Evolutionary conservation across 1,140 invertebrate species (phyloP), one percentile per base, ranked within the genome.

Genomic region (Micrasema minimum): DNA sequence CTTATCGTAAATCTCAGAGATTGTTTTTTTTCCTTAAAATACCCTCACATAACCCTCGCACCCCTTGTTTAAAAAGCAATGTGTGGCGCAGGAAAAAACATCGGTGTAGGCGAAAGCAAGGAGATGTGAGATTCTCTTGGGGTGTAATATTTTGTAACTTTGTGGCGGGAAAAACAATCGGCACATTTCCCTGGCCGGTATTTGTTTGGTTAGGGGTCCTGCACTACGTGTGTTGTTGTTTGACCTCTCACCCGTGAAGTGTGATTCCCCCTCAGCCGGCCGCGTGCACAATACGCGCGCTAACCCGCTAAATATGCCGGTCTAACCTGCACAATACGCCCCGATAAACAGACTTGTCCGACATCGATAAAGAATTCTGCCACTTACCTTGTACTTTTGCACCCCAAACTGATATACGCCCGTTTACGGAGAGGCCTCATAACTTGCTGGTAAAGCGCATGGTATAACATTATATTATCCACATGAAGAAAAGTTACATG

Each of bases 101-200:
- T 31, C 26, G 2, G 2, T 7, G 26, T 31, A 31, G 16, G 9
- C n/a, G n/a, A n/a, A n/a, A n/a, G n/a, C n/a, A n/a, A n/a, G n/a
- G n/a, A n/a, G n/a, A n/a, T n/a, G n/a, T n/a, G n/a, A n/a, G 9
- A 59, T 23, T 46, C 59, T 62, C 37, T 14, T 9, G 59, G 9
- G 41, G 38, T 22, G 59, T 62, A 62, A 62, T 62, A 45, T 22
- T 64, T 46, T 31, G 41, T 26, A 64, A 64, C 41, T 64, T 64
- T 64, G 26, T 46, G 43, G 18, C 18, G 9, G 31, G 35, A 16
- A 66, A 66, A 55, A 53, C 48, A 55, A 55, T 67, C 64, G 37
- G 46, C 70, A 53, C 55, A 72, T 72, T 62, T 72, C 64, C 70
- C 70, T 59, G 37, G 62, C 26, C 46, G 64, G 41, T 72, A 66